These are phyloP conservation scores for Aspidiotus rigidus DNA, from an alignment of 2,888 invertebrate species.

Conservation along the genomic window DNA sequence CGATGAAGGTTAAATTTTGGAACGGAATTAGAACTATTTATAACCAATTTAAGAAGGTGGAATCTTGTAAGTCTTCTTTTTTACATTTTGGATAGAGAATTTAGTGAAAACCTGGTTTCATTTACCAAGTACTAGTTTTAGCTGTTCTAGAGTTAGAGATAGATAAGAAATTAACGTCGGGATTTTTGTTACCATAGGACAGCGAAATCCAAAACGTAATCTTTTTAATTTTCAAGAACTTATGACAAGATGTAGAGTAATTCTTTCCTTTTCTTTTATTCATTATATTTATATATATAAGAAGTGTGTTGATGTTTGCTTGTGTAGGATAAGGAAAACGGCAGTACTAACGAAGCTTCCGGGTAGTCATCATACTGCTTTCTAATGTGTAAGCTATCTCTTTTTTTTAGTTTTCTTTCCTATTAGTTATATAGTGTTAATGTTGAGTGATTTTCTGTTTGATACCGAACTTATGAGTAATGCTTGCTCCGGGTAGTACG, in stretches of 20 bases:
- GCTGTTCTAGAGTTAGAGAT: not conserved
- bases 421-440: not conserved
- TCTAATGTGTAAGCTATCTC: conserved; percentile 33
- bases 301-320: conserved; percentile 29
- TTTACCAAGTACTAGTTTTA: not conserved
- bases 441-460: conserved; percentile 1
- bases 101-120: not conserved
- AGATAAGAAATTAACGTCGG: not conserved
- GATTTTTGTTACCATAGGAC: too few relatives aligned
- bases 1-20: conserved; percentile 39
- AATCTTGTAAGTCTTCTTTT: conserved; percentile 40
- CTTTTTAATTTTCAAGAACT: too few relatives aligned
- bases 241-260: too few relatives aligned
- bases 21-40: conserved; percentile 41
- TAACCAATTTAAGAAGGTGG: conserved; percentile 41
- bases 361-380: conserved; percentile 32
- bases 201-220: too few relatives aligned
- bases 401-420: conserved; percentile 14
- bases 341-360: conserved; percentile 27
- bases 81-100: conserved; percentile 9
- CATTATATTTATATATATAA: conserved; percentile 12
- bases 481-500: not conserved
- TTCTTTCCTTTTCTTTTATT: too few relatives aligned
- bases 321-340: conserved; percentile 32
- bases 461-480: not conserved